Conservation (phyloP, 2,888 invertebrate genomes). For the Yponomeuta plumbellus region DNA sequence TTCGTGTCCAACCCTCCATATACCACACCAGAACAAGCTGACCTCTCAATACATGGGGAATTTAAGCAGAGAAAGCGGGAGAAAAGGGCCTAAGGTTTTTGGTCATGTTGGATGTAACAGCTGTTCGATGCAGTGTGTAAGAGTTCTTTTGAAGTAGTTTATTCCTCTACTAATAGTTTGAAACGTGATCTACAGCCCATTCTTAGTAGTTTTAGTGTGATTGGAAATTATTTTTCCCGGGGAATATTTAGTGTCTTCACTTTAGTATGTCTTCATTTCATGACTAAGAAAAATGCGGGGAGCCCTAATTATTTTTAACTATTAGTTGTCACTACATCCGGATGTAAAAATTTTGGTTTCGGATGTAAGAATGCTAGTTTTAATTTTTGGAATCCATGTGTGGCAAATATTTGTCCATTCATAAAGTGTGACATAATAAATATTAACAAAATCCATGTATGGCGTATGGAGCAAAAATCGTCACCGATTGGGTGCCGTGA, state of each 20-base stretch:
- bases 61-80: background rate
- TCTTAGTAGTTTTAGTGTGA: conserved; percentile 22
- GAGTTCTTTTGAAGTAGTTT: conserved; percentile 54
- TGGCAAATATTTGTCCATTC: too few species aligned
- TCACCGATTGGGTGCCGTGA: too few species aligned
- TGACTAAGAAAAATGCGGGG: background rate
- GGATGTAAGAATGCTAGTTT: too few species aligned
- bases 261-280: background rate
- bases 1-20: conserved; percentile 38
- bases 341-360: too few species aligned
- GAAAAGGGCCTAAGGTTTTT: background rate
- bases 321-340: too few species aligned
- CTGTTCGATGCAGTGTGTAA: conserved; percentile 41
- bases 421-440: too few species aligned
- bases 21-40: conserved; percentile 29
- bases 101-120: conserved; percentile 46
- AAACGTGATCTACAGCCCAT: conserved; percentile 38
- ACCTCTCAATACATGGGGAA: conserved; percentile 21
- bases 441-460: too few species aligned
- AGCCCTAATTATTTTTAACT: too few species aligned
- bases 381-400: too few species aligned
- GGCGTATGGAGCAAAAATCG: too few species aligned
- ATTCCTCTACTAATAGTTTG: conserved; percentile 48
- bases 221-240: background rate
- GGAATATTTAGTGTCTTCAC: background rate